A percentile compares a stretch with the other conserved stretches of the same genome.
Conservation (phyloP, 2,113 vertebrate species). For the Octodon degus region DNA sequence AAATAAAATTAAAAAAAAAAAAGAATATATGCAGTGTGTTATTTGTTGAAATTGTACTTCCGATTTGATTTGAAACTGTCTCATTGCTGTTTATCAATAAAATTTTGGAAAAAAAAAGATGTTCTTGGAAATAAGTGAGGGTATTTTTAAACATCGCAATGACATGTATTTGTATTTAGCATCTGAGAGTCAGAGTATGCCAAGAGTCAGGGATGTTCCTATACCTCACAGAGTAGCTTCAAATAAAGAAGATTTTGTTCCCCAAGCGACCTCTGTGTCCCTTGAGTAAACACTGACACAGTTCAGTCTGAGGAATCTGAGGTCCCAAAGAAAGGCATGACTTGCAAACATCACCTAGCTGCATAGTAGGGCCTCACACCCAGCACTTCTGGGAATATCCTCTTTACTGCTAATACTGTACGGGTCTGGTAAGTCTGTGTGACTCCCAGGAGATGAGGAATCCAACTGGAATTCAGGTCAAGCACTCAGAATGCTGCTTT, state of each 20-base stretch:
- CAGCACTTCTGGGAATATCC: not conserved
- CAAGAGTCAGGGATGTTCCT: not conserved
- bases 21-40: too few relatives aligned
- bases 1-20: too few relatives aligned
- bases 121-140: not conserved
- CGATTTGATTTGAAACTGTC: too few relatives aligned
- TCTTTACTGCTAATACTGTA: not conserved
- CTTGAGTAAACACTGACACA: slow-evolving; percentile 9
- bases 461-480: not conserved
- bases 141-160: not conserved
- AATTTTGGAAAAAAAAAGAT: too few relatives aligned
- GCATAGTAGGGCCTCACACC: not conserved
- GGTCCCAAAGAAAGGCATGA: not conserved
- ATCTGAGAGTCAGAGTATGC: not conserved
- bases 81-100: too few relatives aligned
- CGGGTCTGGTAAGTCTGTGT: not conserved
- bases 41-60: too few relatives aligned
- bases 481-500: not conserved
- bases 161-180: not conserved
- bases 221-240: not conserved
- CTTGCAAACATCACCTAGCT: not conserved
- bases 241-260: slow-evolving; percentile 23
- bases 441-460: not conserved
- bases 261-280: not conserved
- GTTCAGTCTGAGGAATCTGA: slow-evolving; percentile 2